Evolutionary conservation across 2,797 vertebrate species (phyloP), one percentile per base, ranked within the genome.

Genomic region (Parambassis ranga): DNA sequence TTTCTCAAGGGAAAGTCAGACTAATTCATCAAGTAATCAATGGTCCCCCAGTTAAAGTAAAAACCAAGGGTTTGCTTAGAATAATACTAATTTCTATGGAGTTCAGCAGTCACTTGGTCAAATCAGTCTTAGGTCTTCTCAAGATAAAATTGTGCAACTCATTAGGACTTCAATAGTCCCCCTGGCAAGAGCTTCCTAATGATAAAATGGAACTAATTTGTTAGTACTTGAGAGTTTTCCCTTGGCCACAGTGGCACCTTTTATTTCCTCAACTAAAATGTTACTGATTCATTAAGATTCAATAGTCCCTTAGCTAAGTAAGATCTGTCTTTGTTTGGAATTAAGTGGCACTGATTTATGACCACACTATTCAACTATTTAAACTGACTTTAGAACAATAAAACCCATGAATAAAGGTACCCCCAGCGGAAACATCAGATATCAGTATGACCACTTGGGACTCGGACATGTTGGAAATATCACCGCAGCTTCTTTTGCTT

Each of bases 131-230:
- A 11, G 68, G 27, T 76, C 38, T 52, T 65, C 46, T 63, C 27
- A 42, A 76, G 72, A 71, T 82, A 68, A 82, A 81, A 65, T 32
- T 55, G 28, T 77, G 37, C 62, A 70, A 41, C 59, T 77, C 75
- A 81, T 83, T 75, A 77, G 36, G 53, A 74, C 38, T 62, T 71
- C 50, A 71, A 61, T 62, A 56, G 51, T 61, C 55, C 70, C 70
- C 24, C 50, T 70, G 55, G 64, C 63, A 44, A 28, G 19, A 53
- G 61, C 66, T 72, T 73, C 36, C 38, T 63, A 13, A 31, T 5
- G 58, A 65, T 70, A 58, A 79, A 80, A 79, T 44, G 20, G 27
- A 63, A 57, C 65, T 71, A 37, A 86, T 87, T 79, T 77, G 57
- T 84, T 75, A 23, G 35, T 51, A 67, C 49, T 64, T 50, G 37